Percentiles rank a stretch among this genome's conserved stretches.
These are phyloP conservation scores for Ptychadena robeensis DNA, from an alignment of 2,797 vertebrate species.

Conservation along the genomic window DNA sequence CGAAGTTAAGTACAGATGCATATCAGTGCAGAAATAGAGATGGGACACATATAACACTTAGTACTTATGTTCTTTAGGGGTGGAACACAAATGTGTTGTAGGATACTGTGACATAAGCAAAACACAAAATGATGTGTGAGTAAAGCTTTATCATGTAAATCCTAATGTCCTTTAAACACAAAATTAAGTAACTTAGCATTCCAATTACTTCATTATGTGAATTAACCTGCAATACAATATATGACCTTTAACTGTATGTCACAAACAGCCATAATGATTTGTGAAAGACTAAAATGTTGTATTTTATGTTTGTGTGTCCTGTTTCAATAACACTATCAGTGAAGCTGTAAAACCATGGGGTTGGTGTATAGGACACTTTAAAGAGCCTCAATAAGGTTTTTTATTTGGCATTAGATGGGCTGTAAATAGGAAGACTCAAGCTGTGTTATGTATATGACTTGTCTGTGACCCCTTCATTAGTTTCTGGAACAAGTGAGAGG, in stretches of 20 bases:
- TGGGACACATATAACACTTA: too few relatives aligned
- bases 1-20: too few relatives aligned
- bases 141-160: background rate
- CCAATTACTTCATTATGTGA: constrained; percentile 13
- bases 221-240: constrained; percentile 15
- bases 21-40: too few relatives aligned
- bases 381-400: constrained; percentile 32
- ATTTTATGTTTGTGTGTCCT: constrained; percentile 3
- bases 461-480: constrained; percentile 44
- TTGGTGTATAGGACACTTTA: constrained; percentile 9
- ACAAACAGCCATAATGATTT: constrained; percentile 8
- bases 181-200: background rate
- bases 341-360: constrained; percentile 27
- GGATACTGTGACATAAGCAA: too few relatives aligned
- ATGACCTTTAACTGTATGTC: constrained; percentile 30
- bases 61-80: too few relatives aligned
- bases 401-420: constrained; percentile 46
- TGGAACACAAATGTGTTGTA: too few relatives aligned
- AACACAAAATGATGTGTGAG: background rate
- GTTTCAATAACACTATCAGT: constrained; percentile 24
- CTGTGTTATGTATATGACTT: constrained; percentile 54
- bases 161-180: background rate
- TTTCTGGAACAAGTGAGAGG: constrained; percentile 17
- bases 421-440: constrained; percentile 37
- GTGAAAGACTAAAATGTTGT: constrained; percentile 5